Base-by-base conservation (phyloP, 2,113 vertebrate species). In the Setophaga kirtlandii region DNA sequence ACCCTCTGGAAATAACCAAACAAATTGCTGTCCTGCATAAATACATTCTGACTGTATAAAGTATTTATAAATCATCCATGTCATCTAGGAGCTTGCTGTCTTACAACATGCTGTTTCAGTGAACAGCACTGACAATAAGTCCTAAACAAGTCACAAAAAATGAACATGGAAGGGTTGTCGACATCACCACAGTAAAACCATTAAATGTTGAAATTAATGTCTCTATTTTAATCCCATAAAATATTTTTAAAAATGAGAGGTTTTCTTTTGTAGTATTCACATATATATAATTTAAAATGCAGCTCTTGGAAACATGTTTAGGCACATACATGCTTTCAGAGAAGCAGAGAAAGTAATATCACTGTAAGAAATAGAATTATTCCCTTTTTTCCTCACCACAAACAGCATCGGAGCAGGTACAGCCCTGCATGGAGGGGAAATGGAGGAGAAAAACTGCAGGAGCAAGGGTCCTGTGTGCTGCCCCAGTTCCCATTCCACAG, bases 81-180 rank as follows among this genome's bases (percentile, higher is more conserved):
- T 91, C 87, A 93, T 75, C 58, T 42, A 76, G 87, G 41, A 91
- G 47, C 47, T 39, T 60, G 42, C 49, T 91, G 58, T 50, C 70
- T 87, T 71, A 46, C 4, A 90, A 83, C 0, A 0, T 49, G 74
- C 46, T 68, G 73, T 84, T 87, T 83, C 91, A 87, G 53, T 77
- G 87, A 90, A n/a, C 71, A 90, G 63, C 70, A 59, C 67, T 67
- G 50, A 58, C 75, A 91, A 35, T 21, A 88, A 53, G 23, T 55
- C 35, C 79, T 90, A 90, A 95, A 95, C 70, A 87, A 87, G 60
- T 83, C 86, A 94, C 70, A 80, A 80, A 78, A 90, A 83, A 76
- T 65, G n/a, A 89, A 67, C 22, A 7, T 27, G 58, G 69, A 63
- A 93, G 37, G 5, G 21, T 27, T 47, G 30, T 16, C 52, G 91